Conservation (phyloP, 2,888 invertebrate species). For the Leucoma salicis region DNA sequence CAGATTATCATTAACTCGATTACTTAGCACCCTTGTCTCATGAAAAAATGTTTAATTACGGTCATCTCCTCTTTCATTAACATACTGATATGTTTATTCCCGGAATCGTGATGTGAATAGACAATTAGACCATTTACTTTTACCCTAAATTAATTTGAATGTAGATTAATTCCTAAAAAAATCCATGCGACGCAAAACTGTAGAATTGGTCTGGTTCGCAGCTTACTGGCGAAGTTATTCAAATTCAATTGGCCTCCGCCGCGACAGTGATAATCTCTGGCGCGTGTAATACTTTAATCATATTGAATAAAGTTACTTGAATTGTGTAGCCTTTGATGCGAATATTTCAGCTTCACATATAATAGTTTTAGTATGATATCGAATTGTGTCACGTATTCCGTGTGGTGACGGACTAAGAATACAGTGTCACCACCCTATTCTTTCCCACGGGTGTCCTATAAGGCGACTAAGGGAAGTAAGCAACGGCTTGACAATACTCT, state of each 20-base stretch:
- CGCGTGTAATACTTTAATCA: constrained; percentile 3
- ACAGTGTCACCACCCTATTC: too few relatives aligned
- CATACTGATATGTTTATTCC: constrained; percentile 22
- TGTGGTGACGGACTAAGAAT: too few relatives aligned
- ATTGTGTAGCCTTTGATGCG: too few relatives aligned
- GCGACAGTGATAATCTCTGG: constrained; percentile 4
- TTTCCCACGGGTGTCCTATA: too few relatives aligned
- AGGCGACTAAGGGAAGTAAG: too few relatives aligned
- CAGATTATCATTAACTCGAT: constrained; percentile 46
- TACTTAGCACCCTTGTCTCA: constrained; percentile 41
- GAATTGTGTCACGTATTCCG: not conserved
- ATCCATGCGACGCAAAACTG: constrained; percentile 3
- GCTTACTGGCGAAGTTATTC: constrained; percentile 7
- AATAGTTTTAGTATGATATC: not conserved
- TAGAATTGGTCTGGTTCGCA: constrained; percentile 5
- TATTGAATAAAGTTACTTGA: too few relatives aligned
- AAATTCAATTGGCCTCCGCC: constrained; percentile 8
- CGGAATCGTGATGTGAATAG: too few relatives aligned
- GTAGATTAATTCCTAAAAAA: not conserved
- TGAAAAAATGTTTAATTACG: constrained; percentile 43
- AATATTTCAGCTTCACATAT: not conserved
- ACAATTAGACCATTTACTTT: too few relatives aligned
- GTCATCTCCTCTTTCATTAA: constrained; percentile 34
- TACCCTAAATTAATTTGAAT: not conserved
- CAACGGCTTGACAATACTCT: too few relatives aligned